Conservation (phyloP, 2,888 invertebrate species). For the Lycophotia porphyrea region DNA sequence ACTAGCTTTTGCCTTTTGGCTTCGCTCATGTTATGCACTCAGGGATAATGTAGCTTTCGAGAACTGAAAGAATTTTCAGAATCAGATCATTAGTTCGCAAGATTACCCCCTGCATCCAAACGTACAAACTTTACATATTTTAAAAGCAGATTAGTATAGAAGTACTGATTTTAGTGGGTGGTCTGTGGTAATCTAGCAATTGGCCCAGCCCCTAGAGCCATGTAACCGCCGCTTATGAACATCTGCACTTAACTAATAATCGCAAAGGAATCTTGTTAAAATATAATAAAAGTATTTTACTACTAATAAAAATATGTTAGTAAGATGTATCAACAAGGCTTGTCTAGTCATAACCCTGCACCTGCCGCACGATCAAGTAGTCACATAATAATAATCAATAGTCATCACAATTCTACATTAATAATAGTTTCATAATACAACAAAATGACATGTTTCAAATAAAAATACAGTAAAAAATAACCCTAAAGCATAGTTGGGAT, state of each 20-base stretch:
- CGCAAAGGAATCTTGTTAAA: not conserved
- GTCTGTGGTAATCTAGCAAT: not conserved
- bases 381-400: constrained; percentile 47
- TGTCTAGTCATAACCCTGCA: constrained; percentile 55
- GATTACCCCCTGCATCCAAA: too few species aligned
- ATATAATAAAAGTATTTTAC: constrained; percentile 3
- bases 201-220: too few species aligned
- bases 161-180: too few species aligned
- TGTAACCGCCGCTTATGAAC: not conserved
- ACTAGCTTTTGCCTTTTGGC: too few species aligned
- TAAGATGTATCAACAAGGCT: constrained; percentile 16
- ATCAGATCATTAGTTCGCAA: too few species aligned
- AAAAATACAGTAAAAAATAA: constrained; percentile 21
- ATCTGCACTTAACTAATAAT: constrained; percentile 16
- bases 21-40: too few species aligned
- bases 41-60: too few species aligned
- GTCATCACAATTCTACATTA: constrained; percentile 28
- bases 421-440: constrained; percentile 35
- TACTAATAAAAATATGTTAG: constrained; percentile 7
- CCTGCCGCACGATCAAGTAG: constrained; percentile 45
- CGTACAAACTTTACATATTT: too few species aligned
- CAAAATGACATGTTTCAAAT: constrained; percentile 18
- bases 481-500: constrained; percentile 44
- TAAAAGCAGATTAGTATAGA: not conserved
- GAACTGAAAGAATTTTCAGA: too few species aligned